Evolutionary conservation across 2,113 vertebrate species (phyloP).

Genomic region (Epinephelus fuscoguttatus): DNA sequence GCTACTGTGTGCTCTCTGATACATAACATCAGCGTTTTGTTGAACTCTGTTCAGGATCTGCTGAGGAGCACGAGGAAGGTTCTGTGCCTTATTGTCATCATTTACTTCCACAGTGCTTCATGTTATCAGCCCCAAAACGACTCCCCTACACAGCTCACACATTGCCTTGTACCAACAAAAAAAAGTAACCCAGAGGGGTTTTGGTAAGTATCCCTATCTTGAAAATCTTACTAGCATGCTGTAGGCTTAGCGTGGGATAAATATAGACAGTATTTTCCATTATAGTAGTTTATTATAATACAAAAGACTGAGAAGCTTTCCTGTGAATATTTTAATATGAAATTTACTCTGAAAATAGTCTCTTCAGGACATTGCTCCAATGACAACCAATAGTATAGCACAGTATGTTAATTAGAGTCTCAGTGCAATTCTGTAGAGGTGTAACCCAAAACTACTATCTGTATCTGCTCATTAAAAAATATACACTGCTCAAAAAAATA

Average conservation of each 20-base stretch:
- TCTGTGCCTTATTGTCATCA: constrained; percentile 32
- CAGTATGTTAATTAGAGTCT: neutral
- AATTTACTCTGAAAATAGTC: neutral
- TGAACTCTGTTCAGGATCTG: constrained; percentile 16
- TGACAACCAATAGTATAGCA: neutral
- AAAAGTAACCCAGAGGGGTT: constrained; percentile 49
- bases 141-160: constrained; percentile 13
- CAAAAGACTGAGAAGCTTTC: constrained; percentile 28
- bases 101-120: constrained; percentile 28
- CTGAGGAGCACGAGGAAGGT: constrained; percentile 4
- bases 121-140: constrained; percentile 27
- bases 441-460: neutral
- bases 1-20: neutral
- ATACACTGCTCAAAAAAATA: too few relatives aligned
- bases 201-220: constrained; percentile 47
- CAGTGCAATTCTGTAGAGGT: neutral
- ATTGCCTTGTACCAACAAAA: constrained; percentile 20
- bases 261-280: constrained; percentile 49
- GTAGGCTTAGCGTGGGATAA: constrained; percentile 32
- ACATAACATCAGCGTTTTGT: neutral
- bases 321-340: constrained; percentile 46
- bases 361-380: neutral
- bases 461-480: neutral
- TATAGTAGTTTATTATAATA: constrained; percentile 37
- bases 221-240: constrained; percentile 48